Evolutionary conservation across 1,140 invertebrate genomes (phyloP), one percentile per base, ranked within the genome.

Genomic region (Drosophila mojavensis): DNA sequence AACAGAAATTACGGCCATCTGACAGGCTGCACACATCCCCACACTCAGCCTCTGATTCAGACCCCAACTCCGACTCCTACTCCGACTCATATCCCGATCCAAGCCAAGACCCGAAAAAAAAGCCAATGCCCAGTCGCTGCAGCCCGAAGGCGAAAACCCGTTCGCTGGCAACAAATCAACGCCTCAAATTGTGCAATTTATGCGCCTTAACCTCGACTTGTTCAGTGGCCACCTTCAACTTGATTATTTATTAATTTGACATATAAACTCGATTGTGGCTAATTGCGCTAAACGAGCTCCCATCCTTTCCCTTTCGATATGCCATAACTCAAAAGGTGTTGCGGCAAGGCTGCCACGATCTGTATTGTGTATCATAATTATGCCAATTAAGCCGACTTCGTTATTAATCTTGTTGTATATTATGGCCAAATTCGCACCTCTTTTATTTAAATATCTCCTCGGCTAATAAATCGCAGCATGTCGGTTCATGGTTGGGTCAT

Each of bases 211-310:
- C 81, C 81, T 80, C 70, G 78, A 63, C 70, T 74, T 56, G 73
- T 55, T 69, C 59, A 54, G 36, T 75, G 81, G 77, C 81, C 81
- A 77, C 65, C 73, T 74, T 73, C 68, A 74, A 77, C 79, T 84
- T 80, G 79, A 84, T 84, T 81, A 82, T 86, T 86, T 86, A 86
- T 86, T 86, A 86, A 86, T 86, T 86, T 86, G 82, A 86, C 82
- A 86, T 81, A 86, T 86, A 80, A 82, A 85, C 79, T 88, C 89
- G 81, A 90, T 91, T 91, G 81, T 91, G 81, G 76, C 89, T 91
- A 91, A 91, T 91, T 91, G 81, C 81, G 67, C 70, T 91, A 85
- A 91, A 91, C 88, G 89, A 85, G 75, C 48, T 54, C 51, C 61
- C 56, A 62, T 53, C 62, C 56, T 69, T 61, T 76, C 64, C 61